phyloP scores from a whole-genome alignment of 2,113 vertebrate species.

The Balaenoptera acutorostrata region DNA sequence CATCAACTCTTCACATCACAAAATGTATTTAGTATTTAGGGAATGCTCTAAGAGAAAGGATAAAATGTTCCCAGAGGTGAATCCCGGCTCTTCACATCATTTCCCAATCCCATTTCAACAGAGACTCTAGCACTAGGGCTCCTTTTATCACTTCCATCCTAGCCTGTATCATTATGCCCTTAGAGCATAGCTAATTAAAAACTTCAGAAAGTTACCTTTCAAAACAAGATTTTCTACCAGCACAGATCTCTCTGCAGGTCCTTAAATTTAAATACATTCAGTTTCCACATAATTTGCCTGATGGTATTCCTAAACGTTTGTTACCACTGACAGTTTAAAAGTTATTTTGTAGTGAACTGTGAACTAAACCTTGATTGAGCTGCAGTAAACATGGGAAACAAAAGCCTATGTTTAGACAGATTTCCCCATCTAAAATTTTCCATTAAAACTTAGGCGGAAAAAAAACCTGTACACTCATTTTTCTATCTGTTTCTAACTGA shows the following conservation, averaged over 20 bases:
- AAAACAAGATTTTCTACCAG: neutral
- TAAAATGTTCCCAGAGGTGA: neutral
- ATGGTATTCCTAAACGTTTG: neutral
- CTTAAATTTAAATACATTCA: conserved; percentile 1
- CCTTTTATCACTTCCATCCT: neutral
- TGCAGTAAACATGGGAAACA: neutral
- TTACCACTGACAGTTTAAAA: conserved; percentile 20
- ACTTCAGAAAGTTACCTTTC: conserved; percentile 13
- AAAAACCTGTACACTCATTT: neutral
- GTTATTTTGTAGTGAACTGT: neutral
- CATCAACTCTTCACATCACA: neutral
- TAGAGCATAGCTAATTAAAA: neutral
- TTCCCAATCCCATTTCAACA: conserved; percentile 13
- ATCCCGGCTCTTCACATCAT: neutral
- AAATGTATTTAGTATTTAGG: neutral
- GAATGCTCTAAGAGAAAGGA: neutral
- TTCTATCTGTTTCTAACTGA: conserved; percentile 41
- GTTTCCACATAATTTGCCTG: neutral
- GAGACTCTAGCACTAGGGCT: neutral
- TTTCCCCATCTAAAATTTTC: neutral
- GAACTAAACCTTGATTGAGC: neutral
- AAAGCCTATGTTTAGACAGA: neutral
- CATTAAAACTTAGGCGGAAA: neutral
- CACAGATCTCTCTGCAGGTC: neutral
- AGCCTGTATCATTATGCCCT: neutral